phyloP scores from a whole-genome alignment of 2,797 vertebrate species.

The Neosilurus hyrtlii region DNA sequence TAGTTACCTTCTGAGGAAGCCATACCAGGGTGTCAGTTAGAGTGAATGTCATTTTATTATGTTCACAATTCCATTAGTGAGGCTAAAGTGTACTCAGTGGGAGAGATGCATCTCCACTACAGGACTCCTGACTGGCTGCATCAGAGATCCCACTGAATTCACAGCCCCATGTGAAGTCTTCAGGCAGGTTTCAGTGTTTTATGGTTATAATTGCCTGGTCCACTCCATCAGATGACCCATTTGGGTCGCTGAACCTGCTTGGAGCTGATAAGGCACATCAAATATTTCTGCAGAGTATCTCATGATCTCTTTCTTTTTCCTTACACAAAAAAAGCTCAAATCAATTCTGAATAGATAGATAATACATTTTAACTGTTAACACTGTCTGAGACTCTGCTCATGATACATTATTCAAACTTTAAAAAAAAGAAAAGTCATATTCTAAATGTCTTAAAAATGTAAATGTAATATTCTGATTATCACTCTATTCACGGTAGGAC shows the following conservation, averaged over 20 bases:
- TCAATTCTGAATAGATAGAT: constrained; percentile 22
- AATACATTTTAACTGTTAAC: constrained; percentile 1
- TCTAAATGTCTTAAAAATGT: not conserved
- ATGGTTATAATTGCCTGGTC: constrained; percentile 46
- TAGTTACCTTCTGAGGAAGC: constrained; percentile 49
- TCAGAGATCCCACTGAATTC: constrained; percentile 24
- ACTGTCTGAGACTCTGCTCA: not conserved
- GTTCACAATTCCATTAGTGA: constrained; percentile 51
- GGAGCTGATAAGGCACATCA: constrained; percentile 52
- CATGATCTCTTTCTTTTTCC: constrained; percentile 14
- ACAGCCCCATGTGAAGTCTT: constrained; percentile 30
- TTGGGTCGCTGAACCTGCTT: constrained; percentile 39
- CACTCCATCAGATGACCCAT: constrained; percentile 32
- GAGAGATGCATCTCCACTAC: constrained; percentile 9
- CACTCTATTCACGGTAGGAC: not conserved
- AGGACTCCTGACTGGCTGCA: not conserved
- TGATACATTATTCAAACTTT: constrained; percentile 1
- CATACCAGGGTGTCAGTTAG: constrained; percentile 48
- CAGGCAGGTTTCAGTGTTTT: constrained; percentile 44
- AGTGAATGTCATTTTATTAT: constrained; percentile 50
- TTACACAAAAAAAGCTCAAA: constrained; percentile 9
- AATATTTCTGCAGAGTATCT: constrained; percentile 32
- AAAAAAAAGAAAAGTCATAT: constrained; percentile 5
- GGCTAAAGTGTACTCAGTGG: constrained; percentile 28
- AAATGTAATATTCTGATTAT: constrained; percentile 15